Evolutionary conservation across 2,113 vertebrate genomes (phyloP).

Genomic region (Vicugna pacos): DNA sequence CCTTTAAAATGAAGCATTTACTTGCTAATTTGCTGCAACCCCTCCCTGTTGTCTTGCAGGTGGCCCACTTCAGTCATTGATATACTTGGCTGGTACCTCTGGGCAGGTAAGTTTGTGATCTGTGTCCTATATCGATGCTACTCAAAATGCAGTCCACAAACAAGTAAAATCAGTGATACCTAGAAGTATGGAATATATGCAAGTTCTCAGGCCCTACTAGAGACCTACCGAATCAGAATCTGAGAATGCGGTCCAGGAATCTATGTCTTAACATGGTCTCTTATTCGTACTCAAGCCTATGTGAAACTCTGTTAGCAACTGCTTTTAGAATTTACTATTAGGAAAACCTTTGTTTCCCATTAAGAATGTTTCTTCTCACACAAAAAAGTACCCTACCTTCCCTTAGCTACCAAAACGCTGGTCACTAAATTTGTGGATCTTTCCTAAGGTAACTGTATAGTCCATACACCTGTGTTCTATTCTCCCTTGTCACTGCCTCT

Average conservation of each 20-base stretch:
- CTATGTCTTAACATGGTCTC: not conserved
- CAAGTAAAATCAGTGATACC: not conserved
- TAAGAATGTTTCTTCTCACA: not conserved
- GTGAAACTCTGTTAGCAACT: not conserved
- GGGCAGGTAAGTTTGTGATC: not conserved
- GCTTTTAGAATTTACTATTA: conserved; percentile 6
- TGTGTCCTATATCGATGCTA: not conserved
- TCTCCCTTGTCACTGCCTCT: not conserved
- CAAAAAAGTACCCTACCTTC: not conserved
- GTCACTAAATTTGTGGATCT: not conserved
- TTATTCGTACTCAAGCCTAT: not conserved
- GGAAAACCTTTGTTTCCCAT: not conserved
- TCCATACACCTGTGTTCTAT: not conserved
- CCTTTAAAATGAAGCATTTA: not conserved
- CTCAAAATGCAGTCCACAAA: not conserved
- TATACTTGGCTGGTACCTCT: not conserved
- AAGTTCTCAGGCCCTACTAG: not conserved
- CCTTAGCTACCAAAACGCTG: not conserved
- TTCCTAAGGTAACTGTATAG: not conserved
- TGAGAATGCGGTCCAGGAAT: not conserved
- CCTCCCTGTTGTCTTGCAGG: not conserved
- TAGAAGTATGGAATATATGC: not conserved
- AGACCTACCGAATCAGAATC: not conserved
- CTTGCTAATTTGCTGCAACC: not conserved
- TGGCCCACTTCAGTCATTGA: not conserved